A percentile compares a stretch with the other conserved stretches of the same genome.
These are phyloP conservation scores for Scaptomyza pallida DNA, from an alignment of 1,140 invertebrate species.

Conservation along the genomic window DNA sequence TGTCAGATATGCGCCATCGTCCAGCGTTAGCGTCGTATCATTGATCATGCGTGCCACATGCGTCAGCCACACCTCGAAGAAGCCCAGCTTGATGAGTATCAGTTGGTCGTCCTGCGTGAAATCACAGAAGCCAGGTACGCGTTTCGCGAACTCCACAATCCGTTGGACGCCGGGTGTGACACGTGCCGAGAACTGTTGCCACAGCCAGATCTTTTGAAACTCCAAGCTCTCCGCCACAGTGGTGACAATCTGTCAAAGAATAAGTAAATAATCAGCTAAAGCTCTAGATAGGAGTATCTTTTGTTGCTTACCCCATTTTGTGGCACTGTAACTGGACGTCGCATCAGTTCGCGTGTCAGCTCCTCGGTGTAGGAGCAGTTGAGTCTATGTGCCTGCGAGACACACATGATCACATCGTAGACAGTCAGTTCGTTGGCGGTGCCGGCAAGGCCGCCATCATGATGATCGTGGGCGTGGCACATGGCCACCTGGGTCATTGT, in stretches of 20 bases:
- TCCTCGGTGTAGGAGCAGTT: constrained; percentile 96
- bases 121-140: constrained; percentile 94
- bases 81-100: constrained; percentile 97
- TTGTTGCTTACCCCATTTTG: constrained; percentile 83
- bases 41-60: constrained; percentile 93
- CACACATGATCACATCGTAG: constrained; percentile 94
- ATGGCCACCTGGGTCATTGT: constrained; percentile 66
- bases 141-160: constrained; percentile 97
- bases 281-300: no score
- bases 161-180: constrained; percentile 94
- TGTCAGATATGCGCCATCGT: constrained; percentile 94
- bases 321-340: constrained; percentile 83
- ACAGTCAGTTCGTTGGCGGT: constrained; percentile 86
- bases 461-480: constrained; percentile 50
- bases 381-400: constrained; percentile 95
- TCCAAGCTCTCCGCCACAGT: constrained; percentile 88
- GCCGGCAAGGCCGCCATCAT: constrained; percentile 65
- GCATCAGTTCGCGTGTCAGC: constrained; percentile 89
- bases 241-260: constrained; percentile 84
- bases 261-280: no score
- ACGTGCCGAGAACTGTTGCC: constrained; percentile 91
- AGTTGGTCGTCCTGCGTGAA: constrained; percentile 96
- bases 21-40: constrained; percentile 93
- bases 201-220: constrained; percentile 89
- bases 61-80: constrained; percentile 98